Base-by-base conservation (phyloP, 1,140 invertebrate genomes). In the Magallana gigas region DNA sequence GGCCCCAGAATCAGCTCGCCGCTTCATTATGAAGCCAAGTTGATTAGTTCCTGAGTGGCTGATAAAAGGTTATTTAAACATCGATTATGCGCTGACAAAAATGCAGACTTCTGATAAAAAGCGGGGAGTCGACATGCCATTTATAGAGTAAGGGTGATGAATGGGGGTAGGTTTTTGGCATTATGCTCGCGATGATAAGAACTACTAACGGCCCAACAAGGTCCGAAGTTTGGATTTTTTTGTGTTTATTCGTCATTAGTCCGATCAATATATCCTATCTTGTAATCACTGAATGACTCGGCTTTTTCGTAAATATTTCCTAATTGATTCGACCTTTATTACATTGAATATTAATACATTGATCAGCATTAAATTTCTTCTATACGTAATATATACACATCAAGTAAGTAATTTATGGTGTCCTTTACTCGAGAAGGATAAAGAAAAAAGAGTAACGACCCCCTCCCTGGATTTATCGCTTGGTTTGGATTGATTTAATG, bases 41-140 rank as follows among this genome's bases (percentile, higher is more conserved):
- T 76, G 68, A 76, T 76, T 76, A 76, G 68, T 76, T 76, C 68
- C 68, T 76, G 68, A 76, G 8, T 76, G 18, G 9, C 68, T 76
- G 68, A 76, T 76, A 76, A 76, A 76, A 76, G 68, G 68, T 76
- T 76, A 76, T 76, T 76, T 76, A 76, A 76, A 76, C 68, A 76
- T 76, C 68, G 68, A 76, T 76, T 76, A 76, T 76, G 68, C 36
- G 48, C 68, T 29, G 68, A 76, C 68, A 76, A 76, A 76, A 76
- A 76, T 76, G 36, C 68, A 76, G 68, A 9, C 23, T 76, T 29
- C 4, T 29, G 68, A 76, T 76, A 29, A 76, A 48, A 76, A 29
- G 11, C 36, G 36, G 18, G 68, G 68, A 76, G 68, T 76, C 68
- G 68, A 76, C 68, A 48, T 76, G 68, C 68, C 68, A 76, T 76